Evolutionary conservation across 2,113 vertebrate species (phyloP).

Genomic region (Campylomormyrus tamandua): DNA sequence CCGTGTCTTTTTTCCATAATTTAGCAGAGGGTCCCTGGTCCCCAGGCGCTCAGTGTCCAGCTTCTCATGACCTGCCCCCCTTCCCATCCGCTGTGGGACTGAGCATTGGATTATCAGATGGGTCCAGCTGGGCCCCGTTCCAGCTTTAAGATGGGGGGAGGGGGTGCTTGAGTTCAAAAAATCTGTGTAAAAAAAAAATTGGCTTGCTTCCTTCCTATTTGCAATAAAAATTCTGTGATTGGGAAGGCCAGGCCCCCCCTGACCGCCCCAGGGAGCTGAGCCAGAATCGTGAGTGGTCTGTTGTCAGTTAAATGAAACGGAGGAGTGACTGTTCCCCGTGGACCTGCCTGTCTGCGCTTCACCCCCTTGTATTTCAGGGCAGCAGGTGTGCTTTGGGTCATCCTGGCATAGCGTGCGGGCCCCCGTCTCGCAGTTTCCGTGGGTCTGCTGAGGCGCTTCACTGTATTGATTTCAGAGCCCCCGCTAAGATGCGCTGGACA

Average conservation of each 20-base stretch:
- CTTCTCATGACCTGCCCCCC: constrained; percentile 4
- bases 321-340: neutral
- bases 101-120: neutral
- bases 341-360: neutral
- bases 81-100: neutral
- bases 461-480: neutral
- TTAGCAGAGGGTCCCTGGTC: neutral
- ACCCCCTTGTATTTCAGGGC: neutral
- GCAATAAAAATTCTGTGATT: neutral
- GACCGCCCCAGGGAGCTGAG: neutral
- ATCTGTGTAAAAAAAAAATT: neutral
- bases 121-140: neutral
- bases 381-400: neutral
- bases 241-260: neutral
- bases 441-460: neutral
- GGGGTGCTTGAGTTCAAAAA: neutral
- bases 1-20: neutral
- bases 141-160: neutral
- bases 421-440: neutral
- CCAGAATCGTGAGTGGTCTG: neutral
- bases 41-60: neutral
- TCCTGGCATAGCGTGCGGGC: neutral
- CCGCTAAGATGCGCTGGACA: neutral
- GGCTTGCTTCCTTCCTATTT: neutral
- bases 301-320: neutral